Evolutionary conservation across 2,888 invertebrate genomes (phyloP).

Genomic region (Plagodis dolabraria): DNA sequence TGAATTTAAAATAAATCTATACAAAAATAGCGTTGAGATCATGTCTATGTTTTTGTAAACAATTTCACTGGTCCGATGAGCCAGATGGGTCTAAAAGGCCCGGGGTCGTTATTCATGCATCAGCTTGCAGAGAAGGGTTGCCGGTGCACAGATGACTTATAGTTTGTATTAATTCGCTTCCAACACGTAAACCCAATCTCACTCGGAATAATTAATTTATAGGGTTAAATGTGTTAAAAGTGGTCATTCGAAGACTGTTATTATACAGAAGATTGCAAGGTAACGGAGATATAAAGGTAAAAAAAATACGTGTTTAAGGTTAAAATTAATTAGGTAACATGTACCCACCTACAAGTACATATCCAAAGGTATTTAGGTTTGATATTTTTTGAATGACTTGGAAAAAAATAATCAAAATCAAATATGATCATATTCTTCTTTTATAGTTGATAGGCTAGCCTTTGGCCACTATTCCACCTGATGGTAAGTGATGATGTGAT

Average conservation of each 20-base stretch:
- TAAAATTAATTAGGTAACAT: too few relatives aligned
- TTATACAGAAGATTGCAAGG: background rate
- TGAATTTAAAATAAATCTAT: background rate
- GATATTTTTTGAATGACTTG: too few relatives aligned
- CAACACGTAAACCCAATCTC: conserved; percentile 72
- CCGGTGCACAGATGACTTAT: conserved; percentile 67
- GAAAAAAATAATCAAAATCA: too few relatives aligned
- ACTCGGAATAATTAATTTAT: conserved; percentile 72
- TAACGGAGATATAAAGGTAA: too few relatives aligned
- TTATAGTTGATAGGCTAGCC: too few relatives aligned
- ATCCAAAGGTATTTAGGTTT: too few relatives aligned
- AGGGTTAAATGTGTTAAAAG: conserved; percentile 19
- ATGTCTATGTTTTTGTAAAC: conserved; percentile 14
- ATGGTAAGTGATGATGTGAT: too few relatives aligned
- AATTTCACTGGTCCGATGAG: conserved; percentile 11
- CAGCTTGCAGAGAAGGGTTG: conserved; percentile 79
- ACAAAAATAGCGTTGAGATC: background rate
- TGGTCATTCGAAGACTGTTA: background rate
- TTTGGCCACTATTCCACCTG: too few relatives aligned
- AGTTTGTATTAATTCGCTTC: conserved; percentile 76
- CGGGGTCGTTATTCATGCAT: conserved; percentile 73
- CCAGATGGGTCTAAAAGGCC: conserved; percentile 31
- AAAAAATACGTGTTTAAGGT: too few relatives aligned
- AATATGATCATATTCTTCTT: too few relatives aligned
- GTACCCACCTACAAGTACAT: too few relatives aligned